A percentile compares a stretch with the other conserved stretches of the same genome.
Conservation (phyloP, 2,888 invertebrate species). For the Holacanthella duospinosa region DNA sequence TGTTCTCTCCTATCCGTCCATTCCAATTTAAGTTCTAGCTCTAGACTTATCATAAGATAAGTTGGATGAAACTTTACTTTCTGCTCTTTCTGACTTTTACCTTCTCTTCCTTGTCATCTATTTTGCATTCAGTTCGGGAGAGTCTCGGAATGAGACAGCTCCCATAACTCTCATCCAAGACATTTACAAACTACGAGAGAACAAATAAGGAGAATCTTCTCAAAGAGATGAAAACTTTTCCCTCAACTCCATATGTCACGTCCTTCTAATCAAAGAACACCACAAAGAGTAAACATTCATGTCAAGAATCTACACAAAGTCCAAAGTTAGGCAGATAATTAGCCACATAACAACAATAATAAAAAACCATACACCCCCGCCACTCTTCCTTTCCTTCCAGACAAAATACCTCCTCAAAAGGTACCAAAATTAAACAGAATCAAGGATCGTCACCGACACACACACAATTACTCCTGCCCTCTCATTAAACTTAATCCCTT, state of each 20-base stretch:
- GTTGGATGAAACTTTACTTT: not conserved
- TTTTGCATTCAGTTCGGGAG: not conserved
- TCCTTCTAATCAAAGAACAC: not conserved
- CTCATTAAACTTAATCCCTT: not conserved
- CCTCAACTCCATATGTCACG: constrained; percentile 2
- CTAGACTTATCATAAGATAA: not conserved
- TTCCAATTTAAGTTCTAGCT: not conserved
- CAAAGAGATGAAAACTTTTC: not conserved
- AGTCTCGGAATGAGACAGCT: not conserved
- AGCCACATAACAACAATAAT: not conserved
- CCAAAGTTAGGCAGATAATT: constrained; percentile 4
- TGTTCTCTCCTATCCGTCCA: not conserved
- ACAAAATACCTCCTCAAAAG: not conserved
- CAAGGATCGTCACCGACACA: not conserved
- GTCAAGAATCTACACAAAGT: not conserved
- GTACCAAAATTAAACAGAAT: not conserved
- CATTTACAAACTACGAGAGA: constrained; percentile 3
- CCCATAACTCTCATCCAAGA: not conserved
- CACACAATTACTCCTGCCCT: not conserved
- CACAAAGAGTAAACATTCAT: not conserved
- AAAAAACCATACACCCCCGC: not conserved
- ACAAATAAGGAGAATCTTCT: constrained; percentile 4
- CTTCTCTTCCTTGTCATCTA: not conserved
- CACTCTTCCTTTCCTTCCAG: not conserved
- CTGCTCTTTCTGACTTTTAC: not conserved